A percentile compares a stretch with the other conserved stretches of the same genome.
Evolutionary conservation across 2,113 vertebrate genomes (phyloP).

Genomic region (Eolophus roseicapilla): DNA sequence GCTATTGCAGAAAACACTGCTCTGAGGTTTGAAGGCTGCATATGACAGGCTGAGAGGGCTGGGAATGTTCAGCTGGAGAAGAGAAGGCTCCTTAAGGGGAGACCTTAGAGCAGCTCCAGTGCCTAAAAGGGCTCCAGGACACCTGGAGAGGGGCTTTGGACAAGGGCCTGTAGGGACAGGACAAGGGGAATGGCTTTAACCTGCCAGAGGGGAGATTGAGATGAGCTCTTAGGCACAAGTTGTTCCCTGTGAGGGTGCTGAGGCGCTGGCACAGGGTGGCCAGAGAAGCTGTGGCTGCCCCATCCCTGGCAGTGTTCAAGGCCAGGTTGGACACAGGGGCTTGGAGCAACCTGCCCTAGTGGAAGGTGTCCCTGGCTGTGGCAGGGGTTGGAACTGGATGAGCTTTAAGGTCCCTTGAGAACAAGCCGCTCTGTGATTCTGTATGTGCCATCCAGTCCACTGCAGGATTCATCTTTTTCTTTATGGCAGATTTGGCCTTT

Average conservation of each 20-base stretch:
- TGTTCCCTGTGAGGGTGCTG: too few species aligned
- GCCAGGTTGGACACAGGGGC: too few species aligned
- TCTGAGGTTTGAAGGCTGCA: background rate
- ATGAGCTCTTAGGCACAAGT: too few species aligned
- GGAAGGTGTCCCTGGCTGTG: too few species aligned
- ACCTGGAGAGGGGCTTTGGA: background rate
- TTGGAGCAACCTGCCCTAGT: too few species aligned
- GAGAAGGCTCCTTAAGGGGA: background rate
- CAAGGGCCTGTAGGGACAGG: too few species aligned
- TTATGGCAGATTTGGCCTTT: background rate
- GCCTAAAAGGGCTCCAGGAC: background rate
- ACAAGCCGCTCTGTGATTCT: background rate
- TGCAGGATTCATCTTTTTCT: background rate
- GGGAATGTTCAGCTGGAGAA: background rate
- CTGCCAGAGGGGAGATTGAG: too few species aligned
- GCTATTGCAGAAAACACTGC: accelerated
- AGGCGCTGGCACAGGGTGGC: too few species aligned
- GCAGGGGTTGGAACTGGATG: too few species aligned
- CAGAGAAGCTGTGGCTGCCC: too few species aligned
- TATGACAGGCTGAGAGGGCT: background rate
- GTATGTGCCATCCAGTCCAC: accelerated
- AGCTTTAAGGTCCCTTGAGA: background rate
- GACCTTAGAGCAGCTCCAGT: background rate
- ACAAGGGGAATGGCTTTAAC: too few species aligned
- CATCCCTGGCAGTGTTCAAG: too few species aligned